phyloP scores from a whole-genome alignment of 2,888 invertebrate genomes.

The Mellilla xanthometata region DNA sequence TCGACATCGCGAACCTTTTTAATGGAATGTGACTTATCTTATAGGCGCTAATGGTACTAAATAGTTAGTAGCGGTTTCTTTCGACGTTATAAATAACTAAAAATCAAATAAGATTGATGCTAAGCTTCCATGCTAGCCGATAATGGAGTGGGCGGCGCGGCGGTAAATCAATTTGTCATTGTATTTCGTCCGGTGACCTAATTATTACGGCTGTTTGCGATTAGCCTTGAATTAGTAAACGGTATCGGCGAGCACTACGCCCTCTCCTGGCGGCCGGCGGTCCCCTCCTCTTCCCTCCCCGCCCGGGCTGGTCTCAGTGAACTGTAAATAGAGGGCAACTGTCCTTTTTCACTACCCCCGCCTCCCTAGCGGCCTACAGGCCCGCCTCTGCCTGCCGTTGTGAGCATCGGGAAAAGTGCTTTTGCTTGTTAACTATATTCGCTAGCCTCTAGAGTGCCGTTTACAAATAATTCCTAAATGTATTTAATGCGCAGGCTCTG shows the following conservation, averaged over 20 bases:
- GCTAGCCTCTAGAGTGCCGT: too few relatives aligned
- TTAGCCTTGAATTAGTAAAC: constrained; percentile 3
- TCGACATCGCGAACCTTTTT: constrained; percentile 2
- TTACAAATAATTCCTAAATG: too few relatives aligned
- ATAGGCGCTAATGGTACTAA: constrained; percentile 13
- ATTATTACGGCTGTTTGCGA: constrained; percentile 2
- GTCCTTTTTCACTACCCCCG: not conserved
- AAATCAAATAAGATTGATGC: not conserved
- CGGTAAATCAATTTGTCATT: too few relatives aligned
- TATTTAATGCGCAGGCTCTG: too few relatives aligned
- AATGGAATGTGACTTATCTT: constrained; percentile 3
- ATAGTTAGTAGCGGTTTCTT: constrained; percentile 4
- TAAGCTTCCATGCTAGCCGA: not conserved
- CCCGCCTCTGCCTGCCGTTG: too few relatives aligned
- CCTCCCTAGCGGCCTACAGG: not conserved
- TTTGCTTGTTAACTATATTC: too few relatives aligned
- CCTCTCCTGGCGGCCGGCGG: not conserved
- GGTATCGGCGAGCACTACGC: constrained; percentile 1
- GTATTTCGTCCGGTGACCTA: not conserved
- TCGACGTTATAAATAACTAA: not conserved
- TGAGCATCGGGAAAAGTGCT: too few relatives aligned
- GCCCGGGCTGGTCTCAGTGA: too few relatives aligned
- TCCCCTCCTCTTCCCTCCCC: too few relatives aligned
- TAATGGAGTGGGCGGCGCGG: constrained; percentile 1
- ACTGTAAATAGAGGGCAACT: not conserved